A percentile compares a stretch with the other conserved stretches of the same genome.
Conservation (phyloP, 2,888 invertebrate genomes). For the Platynereis dumerilii region DNA sequence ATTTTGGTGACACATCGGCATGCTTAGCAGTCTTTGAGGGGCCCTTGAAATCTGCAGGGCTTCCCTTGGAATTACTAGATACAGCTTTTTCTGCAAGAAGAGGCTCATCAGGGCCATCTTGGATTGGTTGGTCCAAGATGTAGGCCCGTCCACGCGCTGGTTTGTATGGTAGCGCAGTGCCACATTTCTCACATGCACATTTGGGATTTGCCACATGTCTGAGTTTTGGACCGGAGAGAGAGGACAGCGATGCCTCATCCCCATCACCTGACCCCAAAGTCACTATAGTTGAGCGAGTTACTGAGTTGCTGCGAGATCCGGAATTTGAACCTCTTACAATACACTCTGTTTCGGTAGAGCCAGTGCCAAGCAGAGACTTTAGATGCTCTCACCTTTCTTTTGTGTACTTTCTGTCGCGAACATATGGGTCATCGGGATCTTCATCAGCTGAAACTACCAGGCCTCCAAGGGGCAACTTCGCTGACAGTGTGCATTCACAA, state of each 20-base stretch:
- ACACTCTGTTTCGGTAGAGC: not conserved
- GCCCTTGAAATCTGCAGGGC: too few relatives aligned
- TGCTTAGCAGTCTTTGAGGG: too few relatives aligned
- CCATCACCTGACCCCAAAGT: not conserved
- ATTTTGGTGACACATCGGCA: too few relatives aligned
- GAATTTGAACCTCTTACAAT: not conserved
- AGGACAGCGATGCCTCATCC: not conserved
- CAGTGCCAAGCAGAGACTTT: slow-evolving; percentile 1
- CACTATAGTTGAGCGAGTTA: not conserved
- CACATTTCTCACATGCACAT: slow-evolving; percentile 3
- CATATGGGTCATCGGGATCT: slow-evolving; percentile 7
- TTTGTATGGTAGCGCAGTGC: not conserved
- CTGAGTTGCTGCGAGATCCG: not conserved
- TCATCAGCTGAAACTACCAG: not conserved
- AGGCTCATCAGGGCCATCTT: not conserved
- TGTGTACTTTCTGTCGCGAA: slow-evolving; percentile 1
- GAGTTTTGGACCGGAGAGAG: not conserved
- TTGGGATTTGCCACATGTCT: not conserved
- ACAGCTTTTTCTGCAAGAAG: not conserved
- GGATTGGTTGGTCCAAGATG: not conserved
- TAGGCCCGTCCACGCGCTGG: slow-evolving; percentile 1
- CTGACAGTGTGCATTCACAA: too few relatives aligned
- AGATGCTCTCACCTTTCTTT: not conserved
- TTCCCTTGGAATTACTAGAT: too few relatives aligned
- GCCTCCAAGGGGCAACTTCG: too few relatives aligned